Evolutionary conservation across 2,888 invertebrate species (phyloP), one percentile per base, ranked within the genome.

Genomic region (Portevinia maculata): DNA sequence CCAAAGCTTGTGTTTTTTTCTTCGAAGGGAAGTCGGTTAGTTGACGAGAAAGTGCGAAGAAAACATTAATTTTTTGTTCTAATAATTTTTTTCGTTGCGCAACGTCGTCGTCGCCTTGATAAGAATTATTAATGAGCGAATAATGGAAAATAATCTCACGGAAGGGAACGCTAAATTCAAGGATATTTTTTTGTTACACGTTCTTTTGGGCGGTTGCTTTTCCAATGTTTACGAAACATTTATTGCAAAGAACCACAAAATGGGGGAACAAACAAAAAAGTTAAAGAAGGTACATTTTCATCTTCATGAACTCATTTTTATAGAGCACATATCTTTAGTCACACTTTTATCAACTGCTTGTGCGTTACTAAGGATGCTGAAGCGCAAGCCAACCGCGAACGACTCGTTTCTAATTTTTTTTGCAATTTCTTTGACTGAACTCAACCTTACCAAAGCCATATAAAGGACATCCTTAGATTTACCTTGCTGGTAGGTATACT

Each of bases 121-220:
- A 87, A 87, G 86, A 87, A 87, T 87, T 87, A 87, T 87, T 87
- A 88, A 88, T 87, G 87, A 86, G 86, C 85, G 85, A 85, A 86
- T 87, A 87, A 87, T 86, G 86, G 86, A 84, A 87, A 87, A 86
- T 87, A 87, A 87, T 87, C 86, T 86, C 85, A 85, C 84, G 85
- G 75, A 85, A 84, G 73, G 73, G 75, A 83, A 75, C 76, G 84
- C 69, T 84, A 85, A 81, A 83, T 84, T 85, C 79, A 84, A 84
- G 74, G 81, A 73, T 71, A 60, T 65, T 69, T 76, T 65, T 69
- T 76, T 70, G 64, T 79, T 34, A 70, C 46, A 65, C 59, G 48
- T 57, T 15, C 65, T 21, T 15, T 13, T 37, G 39, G 32, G 64
- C 32, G 50, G 57, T 30, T 37, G 41, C 30, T 28, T 50, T 65